These are phyloP conservation scores for Rambutsinella grinnellia DNA, from an alignment of 2,888 invertebrate species.

Conservation along the genomic window DNA sequence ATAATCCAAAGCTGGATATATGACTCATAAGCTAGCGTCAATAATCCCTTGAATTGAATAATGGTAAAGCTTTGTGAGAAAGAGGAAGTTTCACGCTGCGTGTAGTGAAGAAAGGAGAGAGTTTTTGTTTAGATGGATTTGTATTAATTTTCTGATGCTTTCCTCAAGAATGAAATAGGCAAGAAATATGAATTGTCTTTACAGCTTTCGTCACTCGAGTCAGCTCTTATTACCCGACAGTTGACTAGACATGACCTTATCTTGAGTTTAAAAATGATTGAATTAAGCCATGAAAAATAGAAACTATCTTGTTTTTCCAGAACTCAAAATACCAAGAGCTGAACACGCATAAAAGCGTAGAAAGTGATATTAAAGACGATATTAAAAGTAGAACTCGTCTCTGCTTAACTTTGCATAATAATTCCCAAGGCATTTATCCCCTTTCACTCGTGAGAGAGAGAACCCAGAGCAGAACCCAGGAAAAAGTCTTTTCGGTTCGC, in stretches of 20 bases:
- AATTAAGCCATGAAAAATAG: too few relatives aligned
- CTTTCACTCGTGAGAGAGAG: not conserved
- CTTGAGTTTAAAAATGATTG: too few relatives aligned
- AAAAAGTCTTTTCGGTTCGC: too few relatives aligned
- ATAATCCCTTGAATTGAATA: not conserved
- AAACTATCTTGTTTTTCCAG: too few relatives aligned
- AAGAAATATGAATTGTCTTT: too few relatives aligned
- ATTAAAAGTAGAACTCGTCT: not conserved
- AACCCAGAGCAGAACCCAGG: not conserved
- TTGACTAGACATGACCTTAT: too few relatives aligned
- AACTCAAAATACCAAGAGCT: too few relatives aligned
- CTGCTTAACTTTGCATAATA: not conserved
- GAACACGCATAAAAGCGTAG: not conserved
- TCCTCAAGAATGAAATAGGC: not conserved
- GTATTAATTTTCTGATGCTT: conserved; percentile 5
- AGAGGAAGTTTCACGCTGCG: conserved; percentile 22
- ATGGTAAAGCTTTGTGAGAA: conserved; percentile 11
- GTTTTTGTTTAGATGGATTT: not conserved
- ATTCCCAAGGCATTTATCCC: not conserved
- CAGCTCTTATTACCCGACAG: too few relatives aligned
- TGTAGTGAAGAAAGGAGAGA: conserved; percentile 2
- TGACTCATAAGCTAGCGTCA: too few relatives aligned
- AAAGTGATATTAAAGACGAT: not conserved
- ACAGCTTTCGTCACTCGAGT: too few relatives aligned
- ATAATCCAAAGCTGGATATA: too few relatives aligned